phyloP scores from a whole-genome alignment of 1,140 invertebrate genomes.

The Drosophila nigromelanica region DNA sequence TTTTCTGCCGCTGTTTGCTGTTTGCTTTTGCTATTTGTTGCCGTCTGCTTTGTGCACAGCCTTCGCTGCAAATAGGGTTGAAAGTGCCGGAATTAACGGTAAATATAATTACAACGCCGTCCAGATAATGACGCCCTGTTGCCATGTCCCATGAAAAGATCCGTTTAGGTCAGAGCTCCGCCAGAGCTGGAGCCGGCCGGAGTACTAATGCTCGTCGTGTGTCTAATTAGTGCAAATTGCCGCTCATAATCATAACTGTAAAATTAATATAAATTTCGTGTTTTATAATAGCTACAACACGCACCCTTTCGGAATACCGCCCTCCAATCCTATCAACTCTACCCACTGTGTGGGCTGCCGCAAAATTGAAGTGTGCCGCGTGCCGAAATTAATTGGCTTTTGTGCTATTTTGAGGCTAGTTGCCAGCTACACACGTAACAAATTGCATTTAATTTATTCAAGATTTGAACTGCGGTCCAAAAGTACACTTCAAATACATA shows the following conservation, averaged over 20 bases:
- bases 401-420: slow-evolving; percentile 3
- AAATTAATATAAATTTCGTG: slow-evolving; percentile 71
- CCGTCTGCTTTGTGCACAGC: slow-evolving; percentile 28
- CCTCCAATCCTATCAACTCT: too few species aligned
- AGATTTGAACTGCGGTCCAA: slow-evolving; percentile 26
- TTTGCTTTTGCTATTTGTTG: slow-evolving; percentile 13
- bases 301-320: slow-evolving; percentile 1
- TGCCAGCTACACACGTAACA: slow-evolving; percentile 46
- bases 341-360: slow-evolving; percentile 2
- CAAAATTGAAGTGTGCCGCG: slow-evolving; percentile 16
- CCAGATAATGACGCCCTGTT: neutral
- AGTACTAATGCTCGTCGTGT: slow-evolving; percentile 47
- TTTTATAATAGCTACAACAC: slow-evolving; percentile 33
- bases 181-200: neutral
- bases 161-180: slow-evolving; percentile 14
- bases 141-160: slow-evolving; percentile 13
- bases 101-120: slow-evolving; percentile 68
- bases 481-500: slow-evolving; percentile 11
- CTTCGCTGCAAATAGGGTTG: slow-evolving; percentile 49
- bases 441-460: slow-evolving; percentile 60
- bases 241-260: slow-evolving; percentile 71
- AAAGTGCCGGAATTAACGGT: slow-evolving; percentile 57
- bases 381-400: slow-evolving; percentile 43
- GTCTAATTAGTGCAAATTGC: slow-evolving; percentile 74
- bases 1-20: neutral